These are phyloP conservation scores for Smutsia temminckii DNA, from an alignment of 2,797 vertebrate genomes.

Conservation along the genomic window DNA sequence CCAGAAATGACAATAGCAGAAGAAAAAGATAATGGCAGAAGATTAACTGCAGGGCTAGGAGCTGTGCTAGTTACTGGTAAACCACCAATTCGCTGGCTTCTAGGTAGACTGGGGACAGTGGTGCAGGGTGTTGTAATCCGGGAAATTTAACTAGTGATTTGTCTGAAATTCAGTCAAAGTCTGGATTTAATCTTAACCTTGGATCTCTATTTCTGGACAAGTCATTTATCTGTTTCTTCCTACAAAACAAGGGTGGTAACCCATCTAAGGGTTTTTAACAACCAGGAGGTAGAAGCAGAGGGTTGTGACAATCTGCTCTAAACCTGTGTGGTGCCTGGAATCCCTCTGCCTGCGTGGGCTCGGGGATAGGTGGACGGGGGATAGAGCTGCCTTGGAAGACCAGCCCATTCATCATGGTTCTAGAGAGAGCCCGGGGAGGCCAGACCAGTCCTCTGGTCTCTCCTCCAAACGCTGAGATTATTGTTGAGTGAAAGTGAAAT, in stretches of 20 bases:
- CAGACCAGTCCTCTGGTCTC: neutral
- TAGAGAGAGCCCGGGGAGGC: neutral
- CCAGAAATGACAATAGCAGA: neutral
- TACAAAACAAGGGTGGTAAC: neutral
- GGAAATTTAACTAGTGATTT: neutral
- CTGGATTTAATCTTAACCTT: neutral
- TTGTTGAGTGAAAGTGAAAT: neutral
- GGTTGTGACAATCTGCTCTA: neutral
- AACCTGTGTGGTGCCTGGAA: neutral
- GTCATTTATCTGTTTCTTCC: neutral
- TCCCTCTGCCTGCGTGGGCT: neutral
- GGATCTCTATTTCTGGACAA: constrained; percentile 14
- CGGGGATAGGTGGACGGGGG: neutral
- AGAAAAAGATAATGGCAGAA: neutral
- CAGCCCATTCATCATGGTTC: neutral
- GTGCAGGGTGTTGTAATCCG: neutral
- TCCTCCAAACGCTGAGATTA: neutral
- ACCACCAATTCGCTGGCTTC: neutral
- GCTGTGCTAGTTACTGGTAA: neutral
- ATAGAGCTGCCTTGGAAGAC: neutral
- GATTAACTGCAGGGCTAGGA: neutral
- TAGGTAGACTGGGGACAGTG: neutral
- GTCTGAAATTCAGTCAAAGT: neutral
- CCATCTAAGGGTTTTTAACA: neutral
- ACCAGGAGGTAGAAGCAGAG: neutral